Evolutionary conservation across 2,113 vertebrate genomes (phyloP).

Genomic region (Pitta sordida): DNA sequence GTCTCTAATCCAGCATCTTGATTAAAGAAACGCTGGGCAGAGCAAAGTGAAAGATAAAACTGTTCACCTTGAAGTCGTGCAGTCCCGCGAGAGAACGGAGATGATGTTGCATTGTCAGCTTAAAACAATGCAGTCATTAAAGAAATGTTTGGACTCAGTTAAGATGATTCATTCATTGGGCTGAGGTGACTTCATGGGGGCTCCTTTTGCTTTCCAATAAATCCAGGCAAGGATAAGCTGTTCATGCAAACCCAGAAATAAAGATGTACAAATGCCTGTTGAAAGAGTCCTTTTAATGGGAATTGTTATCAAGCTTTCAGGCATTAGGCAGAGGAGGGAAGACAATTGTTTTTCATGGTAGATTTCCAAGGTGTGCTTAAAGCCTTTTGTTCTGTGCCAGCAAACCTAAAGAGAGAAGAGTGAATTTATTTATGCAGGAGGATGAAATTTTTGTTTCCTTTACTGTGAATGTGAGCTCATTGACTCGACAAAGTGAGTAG

Average conservation of each 20-base stretch:
- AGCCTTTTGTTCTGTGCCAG: not conserved
- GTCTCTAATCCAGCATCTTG: constrained; percentile 32
- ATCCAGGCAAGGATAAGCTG: not conserved
- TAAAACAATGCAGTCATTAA: not conserved
- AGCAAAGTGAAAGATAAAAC: not conserved
- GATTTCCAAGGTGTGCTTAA: not conserved
- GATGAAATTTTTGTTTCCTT: not conserved
- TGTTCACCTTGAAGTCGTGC: not conserved
- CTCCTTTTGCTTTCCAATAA: constrained; percentile 7
- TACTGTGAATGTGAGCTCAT: not conserved
- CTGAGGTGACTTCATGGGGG: not conserved
- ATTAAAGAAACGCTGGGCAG: constrained; percentile 5
- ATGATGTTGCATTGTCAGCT: constrained; percentile 20
- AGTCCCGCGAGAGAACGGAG: not conserved
- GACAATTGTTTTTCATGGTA: not conserved
- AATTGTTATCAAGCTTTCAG: not conserved
- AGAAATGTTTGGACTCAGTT: constrained; percentile 5
- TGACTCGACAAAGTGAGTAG: not conserved
- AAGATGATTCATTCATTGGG: not conserved
- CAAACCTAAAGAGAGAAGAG: not conserved
- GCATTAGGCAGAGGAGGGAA: not conserved
- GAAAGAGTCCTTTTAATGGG: not conserved
- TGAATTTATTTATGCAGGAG: not conserved
- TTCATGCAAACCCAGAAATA: constrained; percentile 2
- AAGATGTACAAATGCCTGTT: not conserved